phyloP scores from a whole-genome alignment of 2,888 invertebrate genomes.

The Metallyticus violacea region DNA sequence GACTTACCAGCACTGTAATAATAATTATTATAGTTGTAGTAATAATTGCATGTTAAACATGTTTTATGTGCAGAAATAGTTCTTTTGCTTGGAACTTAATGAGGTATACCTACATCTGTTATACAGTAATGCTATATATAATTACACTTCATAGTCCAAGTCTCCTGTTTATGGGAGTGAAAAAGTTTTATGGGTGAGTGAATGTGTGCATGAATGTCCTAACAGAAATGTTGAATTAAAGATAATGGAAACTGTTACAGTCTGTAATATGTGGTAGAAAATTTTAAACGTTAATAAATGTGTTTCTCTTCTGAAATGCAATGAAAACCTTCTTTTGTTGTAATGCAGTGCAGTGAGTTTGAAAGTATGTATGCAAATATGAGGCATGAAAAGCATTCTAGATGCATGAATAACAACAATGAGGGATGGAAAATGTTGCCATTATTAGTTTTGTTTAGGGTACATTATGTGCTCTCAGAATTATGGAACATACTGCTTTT shows the following conservation, averaged over 20 bases:
- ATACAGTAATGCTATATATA: constrained; percentile 30
- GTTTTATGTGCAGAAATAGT: constrained; percentile 35
- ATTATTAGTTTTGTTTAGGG: neutral
- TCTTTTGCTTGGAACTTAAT: constrained; percentile 36
- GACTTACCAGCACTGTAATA: constrained; percentile 17
- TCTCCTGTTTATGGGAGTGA: constrained; percentile 26
- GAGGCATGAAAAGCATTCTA: neutral
- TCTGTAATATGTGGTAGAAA: too few species aligned
- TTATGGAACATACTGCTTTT: too few species aligned
- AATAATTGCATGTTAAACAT: constrained; percentile 36
- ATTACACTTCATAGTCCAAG: constrained; percentile 8
- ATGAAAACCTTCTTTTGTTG: neutral
- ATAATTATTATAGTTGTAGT: constrained; percentile 20
- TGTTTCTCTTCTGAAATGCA: neutral
- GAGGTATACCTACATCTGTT: constrained; percentile 33
- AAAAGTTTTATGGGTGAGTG: neutral
- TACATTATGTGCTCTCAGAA: neutral
- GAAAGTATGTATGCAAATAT: neutral
- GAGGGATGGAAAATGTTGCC: neutral
- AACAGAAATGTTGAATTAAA: neutral
- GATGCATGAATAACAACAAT: neutral
- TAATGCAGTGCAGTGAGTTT: neutral
- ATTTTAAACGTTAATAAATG: neutral
- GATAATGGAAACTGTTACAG: neutral
- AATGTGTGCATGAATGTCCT: neutral